Evolutionary conservation across 2,797 vertebrate genomes (phyloP).

Genomic region (Enteromius trimaculatus): DNA sequence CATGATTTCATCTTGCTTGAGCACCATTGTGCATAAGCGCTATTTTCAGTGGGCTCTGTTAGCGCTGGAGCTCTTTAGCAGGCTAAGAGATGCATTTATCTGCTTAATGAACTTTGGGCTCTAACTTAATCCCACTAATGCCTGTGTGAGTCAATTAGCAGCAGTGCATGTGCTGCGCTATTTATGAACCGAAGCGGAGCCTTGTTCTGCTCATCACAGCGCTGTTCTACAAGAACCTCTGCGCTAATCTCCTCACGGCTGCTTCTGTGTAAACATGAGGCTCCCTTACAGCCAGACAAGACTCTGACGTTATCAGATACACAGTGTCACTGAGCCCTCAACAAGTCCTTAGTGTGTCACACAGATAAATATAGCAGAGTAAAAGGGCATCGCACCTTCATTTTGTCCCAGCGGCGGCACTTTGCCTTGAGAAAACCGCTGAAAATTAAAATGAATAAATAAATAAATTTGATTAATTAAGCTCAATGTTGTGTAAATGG

Average conservation of each 20-base stretch:
- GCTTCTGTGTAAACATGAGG: conserved; percentile 38
- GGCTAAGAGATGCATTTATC: conserved; percentile 84
- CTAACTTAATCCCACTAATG: conserved; percentile 87
- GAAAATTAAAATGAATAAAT: conserved; percentile 10
- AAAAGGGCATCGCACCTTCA: background rate
- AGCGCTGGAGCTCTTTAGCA: conserved; percentile 76
- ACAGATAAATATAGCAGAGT: background rate
- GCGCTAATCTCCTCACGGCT: conserved; percentile 25
- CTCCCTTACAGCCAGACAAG: conserved; percentile 40
- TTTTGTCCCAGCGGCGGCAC: background rate
- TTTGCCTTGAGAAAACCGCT: conserved; percentile 21
- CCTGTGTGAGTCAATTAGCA: conserved; percentile 86
- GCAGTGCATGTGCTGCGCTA: conserved; percentile 78
- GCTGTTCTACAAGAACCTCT: conserved; percentile 61
- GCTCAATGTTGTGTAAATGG: background rate
- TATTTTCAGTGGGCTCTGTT: conserved; percentile 74
- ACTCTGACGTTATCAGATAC: conserved; percentile 41
- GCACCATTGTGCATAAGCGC: conserved; percentile 58
- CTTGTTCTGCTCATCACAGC: conserved; percentile 59
- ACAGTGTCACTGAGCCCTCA: conserved; percentile 39
- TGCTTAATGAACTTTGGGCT: conserved; percentile 85
- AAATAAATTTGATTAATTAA: background rate
- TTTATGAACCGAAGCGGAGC: conserved; percentile 76
- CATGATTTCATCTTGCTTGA: conserved; percentile 48
- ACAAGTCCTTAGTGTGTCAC: conserved; percentile 27